Conservation (phyloP, 92 coral and sea anemone species). For the Meandrina meandrites region DNA sequence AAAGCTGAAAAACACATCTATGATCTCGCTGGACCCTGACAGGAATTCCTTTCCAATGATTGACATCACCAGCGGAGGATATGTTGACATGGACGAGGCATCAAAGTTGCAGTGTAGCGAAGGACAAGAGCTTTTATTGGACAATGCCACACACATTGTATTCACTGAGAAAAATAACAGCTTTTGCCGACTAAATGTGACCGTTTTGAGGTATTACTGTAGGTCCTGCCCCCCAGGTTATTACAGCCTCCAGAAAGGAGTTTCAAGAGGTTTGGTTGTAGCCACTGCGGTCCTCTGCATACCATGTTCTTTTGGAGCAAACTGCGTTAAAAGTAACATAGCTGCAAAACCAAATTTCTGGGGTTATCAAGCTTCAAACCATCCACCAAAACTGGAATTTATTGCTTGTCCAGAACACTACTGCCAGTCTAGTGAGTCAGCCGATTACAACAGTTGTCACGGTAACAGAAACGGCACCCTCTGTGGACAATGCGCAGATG, state of each 20-base stretch:
- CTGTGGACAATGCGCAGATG: conserved; percentile 67
- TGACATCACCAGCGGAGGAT: conserved; percentile 37
- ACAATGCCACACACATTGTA: conserved; percentile 28
- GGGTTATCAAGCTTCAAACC: conserved; percentile 38
- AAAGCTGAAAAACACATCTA: conserved; percentile 20
- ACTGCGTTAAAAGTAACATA: conserved; percentile 51
- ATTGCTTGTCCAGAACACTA: conserved; percentile 67
- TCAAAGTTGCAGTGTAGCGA: conserved; percentile 18
- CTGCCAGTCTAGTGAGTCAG: conserved; percentile 30
- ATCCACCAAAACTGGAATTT: conserved; percentile 40
- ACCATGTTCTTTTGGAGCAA: conserved; percentile 71
- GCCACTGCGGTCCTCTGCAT: conserved; percentile 20
- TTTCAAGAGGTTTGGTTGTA: conserved; percentile 39
- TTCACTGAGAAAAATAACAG: conserved; percentile 10
- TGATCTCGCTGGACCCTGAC: conserved; percentile 1
- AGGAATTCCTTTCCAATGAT: background rate
- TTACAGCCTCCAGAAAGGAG: conserved; percentile 69
- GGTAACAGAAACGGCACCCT: conserved; percentile 66
- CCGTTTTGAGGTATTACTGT: conserved; percentile 37
- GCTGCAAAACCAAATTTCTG: conserved; percentile 75
- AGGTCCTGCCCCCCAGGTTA: conserved; percentile 50
- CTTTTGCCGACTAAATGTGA: conserved; percentile 13
- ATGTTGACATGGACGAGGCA: conserved; percentile 26
- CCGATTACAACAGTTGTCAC: conserved; percentile 55
- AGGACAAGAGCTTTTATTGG: conserved; percentile 26